Evolutionary conservation across 2,113 vertebrate genomes (phyloP).

Genomic region (Corythornis cristatus): DNA sequence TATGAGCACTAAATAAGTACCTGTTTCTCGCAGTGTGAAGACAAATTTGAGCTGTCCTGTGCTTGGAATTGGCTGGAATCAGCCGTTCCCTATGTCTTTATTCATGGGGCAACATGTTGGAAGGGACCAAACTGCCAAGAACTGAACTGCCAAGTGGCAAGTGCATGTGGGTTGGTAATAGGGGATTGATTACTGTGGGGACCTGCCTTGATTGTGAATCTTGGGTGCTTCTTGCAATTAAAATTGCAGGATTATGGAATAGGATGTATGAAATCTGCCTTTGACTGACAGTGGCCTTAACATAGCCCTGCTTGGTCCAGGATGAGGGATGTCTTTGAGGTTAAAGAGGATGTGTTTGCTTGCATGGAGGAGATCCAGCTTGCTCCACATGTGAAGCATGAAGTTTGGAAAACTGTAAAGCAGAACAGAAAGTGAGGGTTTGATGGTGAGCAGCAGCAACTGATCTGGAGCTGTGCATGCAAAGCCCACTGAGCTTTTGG

Average conservation of each 20-base stretch:
- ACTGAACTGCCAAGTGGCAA: neutral
- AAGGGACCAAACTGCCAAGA: neutral
- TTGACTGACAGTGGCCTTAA: neutral
- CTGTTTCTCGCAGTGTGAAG: neutral
- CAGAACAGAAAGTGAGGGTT: neutral
- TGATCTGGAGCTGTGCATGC: neutral
- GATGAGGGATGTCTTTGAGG: neutral
- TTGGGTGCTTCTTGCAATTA: neutral
- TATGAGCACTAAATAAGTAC: neutral
- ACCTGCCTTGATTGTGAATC: neutral
- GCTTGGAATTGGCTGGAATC: neutral
- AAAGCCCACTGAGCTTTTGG: neutral
- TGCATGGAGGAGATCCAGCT: neutral
- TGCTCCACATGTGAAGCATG: accelerated
- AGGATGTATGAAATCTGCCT: neutral
- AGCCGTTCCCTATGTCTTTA: accelerated
- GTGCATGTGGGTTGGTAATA: neutral
- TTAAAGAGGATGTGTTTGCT: neutral
- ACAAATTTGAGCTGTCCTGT: neutral
- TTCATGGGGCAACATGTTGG: accelerated
- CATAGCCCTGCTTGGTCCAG: neutral
- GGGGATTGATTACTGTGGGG: neutral
- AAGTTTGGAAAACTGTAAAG: neutral
- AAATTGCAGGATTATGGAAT: accelerated
- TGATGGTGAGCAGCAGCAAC: neutral